A percentile compares a stretch with the other conserved stretches of the same genome.
These are phyloP conservation scores for Meloidogyne hapla DNA, from an alignment of 1,140 invertebrate species.

Conservation along the genomic window DNA sequence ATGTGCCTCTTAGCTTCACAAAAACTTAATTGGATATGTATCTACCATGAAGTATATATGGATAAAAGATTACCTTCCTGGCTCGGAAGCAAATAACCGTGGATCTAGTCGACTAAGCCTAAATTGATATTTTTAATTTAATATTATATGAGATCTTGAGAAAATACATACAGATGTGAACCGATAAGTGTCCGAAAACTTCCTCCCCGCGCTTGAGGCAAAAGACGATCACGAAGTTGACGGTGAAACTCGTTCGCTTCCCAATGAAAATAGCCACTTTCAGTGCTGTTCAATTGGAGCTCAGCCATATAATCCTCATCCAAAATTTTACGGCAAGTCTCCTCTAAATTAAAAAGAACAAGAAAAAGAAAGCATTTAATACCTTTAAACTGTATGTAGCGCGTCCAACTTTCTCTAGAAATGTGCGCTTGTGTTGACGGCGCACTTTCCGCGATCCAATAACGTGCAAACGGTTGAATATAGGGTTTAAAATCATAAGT, in stretches of 20 bases:
- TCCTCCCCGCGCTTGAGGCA: constrained; percentile 11
- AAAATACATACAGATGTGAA: background rate
- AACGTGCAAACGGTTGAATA: background rate
- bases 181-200: background rate
- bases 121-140: background rate
- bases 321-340: constrained; percentile 14
- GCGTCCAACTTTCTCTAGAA: constrained; percentile 20
- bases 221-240: constrained; percentile 8
- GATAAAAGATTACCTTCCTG: background rate
- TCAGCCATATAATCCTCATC: constrained; percentile 21
- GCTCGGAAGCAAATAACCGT: constrained; percentile 19
- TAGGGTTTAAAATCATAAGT: background rate
- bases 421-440: constrained; percentile 18
- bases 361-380: background rate
- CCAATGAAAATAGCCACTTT: constrained; percentile 27
- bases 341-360: background rate
- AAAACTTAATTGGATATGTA: background rate
- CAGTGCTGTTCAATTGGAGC: constrained; percentile 20
- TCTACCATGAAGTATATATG: background rate
- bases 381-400: constrained; percentile 15
- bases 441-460: background rate
- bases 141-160: background rate
- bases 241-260: constrained; percentile 26
- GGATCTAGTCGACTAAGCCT: constrained; percentile 12
- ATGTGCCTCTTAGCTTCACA: constrained; percentile 15